Percentiles rank a stretch among this genome's conserved stretches.
Evolutionary conservation across 2,113 vertebrate genomes (phyloP).

Genomic region (Neodontobutis hainanensis): DNA sequence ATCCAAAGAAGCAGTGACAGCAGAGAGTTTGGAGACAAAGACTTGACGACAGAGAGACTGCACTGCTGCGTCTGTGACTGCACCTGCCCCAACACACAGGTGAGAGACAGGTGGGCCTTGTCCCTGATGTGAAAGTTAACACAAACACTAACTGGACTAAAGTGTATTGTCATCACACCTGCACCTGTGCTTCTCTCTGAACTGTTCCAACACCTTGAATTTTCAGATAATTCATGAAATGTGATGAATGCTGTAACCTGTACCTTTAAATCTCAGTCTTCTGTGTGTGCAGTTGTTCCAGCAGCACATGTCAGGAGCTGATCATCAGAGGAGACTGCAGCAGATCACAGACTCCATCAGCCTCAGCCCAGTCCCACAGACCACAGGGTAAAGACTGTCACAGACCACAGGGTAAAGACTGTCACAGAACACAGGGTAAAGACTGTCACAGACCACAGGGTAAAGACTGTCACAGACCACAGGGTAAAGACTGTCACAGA

Average conservation of each 20-base stretch:
- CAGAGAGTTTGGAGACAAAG: slow-evolving; percentile 83
- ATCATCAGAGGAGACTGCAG: slow-evolving; percentile 86
- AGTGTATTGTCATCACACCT: no score
- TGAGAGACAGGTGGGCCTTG: no score
- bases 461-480: slow-evolving; percentile 7
- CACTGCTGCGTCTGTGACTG: slow-evolving; percentile 90
- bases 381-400: slow-evolving; percentile 45
- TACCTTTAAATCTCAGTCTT: background rate
- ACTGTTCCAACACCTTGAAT: no score
- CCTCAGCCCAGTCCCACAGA: slow-evolving; percentile 15
- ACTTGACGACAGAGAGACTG: slow-evolving; percentile 78
- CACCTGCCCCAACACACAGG: slow-evolving; percentile 81
- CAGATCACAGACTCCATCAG: slow-evolving; percentile 78
- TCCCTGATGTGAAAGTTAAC: no score
- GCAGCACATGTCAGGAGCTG: slow-evolving; percentile 85
- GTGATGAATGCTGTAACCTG: no score
- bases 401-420: no score
- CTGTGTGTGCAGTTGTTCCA: slow-evolving; percentile 85
- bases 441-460: no score
- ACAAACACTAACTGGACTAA: no score
- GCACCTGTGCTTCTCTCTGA: no score
- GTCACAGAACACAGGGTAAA: no score
- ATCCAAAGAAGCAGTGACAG: slow-evolving; percentile 93
- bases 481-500: slow-evolving; percentile 45
- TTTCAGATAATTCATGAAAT: no score